Base-by-base conservation (phyloP, 2,797 vertebrate genomes). In the Pangasius macronema region DNA sequence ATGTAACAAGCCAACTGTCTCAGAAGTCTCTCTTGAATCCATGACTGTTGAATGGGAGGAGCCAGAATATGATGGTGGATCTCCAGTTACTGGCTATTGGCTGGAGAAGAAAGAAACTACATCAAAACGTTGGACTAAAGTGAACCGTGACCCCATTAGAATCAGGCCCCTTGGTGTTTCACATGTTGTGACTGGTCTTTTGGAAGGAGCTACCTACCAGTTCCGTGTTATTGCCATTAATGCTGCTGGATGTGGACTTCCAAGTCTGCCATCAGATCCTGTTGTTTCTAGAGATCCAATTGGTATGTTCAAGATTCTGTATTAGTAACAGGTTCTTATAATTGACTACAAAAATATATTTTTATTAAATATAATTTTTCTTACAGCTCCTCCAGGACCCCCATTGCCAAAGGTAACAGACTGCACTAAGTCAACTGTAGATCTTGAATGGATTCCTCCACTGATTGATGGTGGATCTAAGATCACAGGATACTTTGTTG, bases 11-110 rank as follows among this genome's bases (percentile, higher is more conserved):
- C 99, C 99, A 87, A 98, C 97, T 0, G 94, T 99, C 11, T 97
- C 97, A 55, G 97, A 99, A 0, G 93, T 99, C 92, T 96, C 96
- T 89, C 93, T 96, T 91, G 97, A 99, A 92, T 97, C 96, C 0
- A 99, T 99, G 97, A 98, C 96, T 0, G 97, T 99, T 88, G 97
- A 98, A 91, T 99, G 99, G 99, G 98, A 99, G 36, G 98, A 99
- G 85, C 98, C 98, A 87, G 97, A 99, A 93, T 97, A 98, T 3
- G 97, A 99, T 46, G 99, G 99, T 9, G 99, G 99, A 59, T 99
- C 99, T 89, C 93, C 97, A 67, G 93, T 99, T 90, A 99, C 97
- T 1, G 97, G 97, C 53, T 99, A 99, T 90, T 96, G 97, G 95
- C 87, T 99, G 5, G 99, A 99, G 93, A 97, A 97, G 92, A 99